phyloP scores from a whole-genome alignment of 2,888 invertebrate genomes.

The Drosophila borealis region DNA sequence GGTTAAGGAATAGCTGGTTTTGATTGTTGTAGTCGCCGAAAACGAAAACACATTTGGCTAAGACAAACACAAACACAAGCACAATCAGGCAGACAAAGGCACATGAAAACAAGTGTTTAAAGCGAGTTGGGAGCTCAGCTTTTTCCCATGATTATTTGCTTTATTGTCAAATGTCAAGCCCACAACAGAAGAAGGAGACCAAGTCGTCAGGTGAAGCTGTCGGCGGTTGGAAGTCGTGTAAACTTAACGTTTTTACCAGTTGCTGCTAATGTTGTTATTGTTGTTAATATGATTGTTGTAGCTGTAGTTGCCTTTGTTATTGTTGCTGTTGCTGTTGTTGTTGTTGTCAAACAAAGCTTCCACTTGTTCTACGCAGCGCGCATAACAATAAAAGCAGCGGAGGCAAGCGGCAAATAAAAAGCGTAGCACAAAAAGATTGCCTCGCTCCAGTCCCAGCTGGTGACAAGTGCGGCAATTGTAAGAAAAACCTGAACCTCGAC shows the following conservation, averaged over 20 bases:
- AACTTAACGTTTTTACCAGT: constrained; percentile 72
- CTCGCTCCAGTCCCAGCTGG: constrained; percentile 36
- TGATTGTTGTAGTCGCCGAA: constrained; percentile 18
- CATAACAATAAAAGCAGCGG: constrained; percentile 65
- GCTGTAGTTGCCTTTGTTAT: constrained; percentile 50
- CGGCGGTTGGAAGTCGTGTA: constrained; percentile 71
- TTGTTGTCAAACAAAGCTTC: constrained; percentile 82
- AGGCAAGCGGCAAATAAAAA: constrained; percentile 26
- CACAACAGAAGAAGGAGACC: constrained; percentile 43
- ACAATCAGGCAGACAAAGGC: constrained; percentile 3
- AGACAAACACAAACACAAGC: constrained; percentile 11
- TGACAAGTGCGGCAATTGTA: constrained; percentile 80
- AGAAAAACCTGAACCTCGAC: constrained; percentile 52
- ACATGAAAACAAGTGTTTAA: background rate
- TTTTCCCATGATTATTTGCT: constrained; percentile 83
- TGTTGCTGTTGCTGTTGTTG: constrained; percentile 64
- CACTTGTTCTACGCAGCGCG: constrained; percentile 80
- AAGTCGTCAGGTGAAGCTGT: constrained; percentile 60
- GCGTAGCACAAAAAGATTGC: constrained; percentile 36
- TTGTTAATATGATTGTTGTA: constrained; percentile 43
- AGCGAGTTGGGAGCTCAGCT: constrained; percentile 43
- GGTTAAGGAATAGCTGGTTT: no score
- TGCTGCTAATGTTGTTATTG: constrained; percentile 57
- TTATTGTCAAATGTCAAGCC: constrained; percentile 82
- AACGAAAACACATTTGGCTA: constrained; percentile 47